phyloP scores from a whole-genome alignment of 2,797 vertebrate genomes.

The Aplochiton taeniatus region DNA sequence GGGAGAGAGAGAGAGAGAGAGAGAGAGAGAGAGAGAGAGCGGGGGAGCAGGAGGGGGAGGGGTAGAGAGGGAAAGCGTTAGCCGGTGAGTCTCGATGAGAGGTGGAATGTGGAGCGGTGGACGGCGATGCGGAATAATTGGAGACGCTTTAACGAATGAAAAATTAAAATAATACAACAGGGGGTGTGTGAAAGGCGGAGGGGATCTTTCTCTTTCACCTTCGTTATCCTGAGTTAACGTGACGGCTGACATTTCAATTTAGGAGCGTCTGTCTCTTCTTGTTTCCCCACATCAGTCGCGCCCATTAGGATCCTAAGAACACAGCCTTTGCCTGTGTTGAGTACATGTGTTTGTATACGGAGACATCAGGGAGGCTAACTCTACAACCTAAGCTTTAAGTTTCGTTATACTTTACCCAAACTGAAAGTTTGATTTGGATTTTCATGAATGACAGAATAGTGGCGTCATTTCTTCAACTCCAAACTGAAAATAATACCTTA shows the following conservation, averaged over 20 bases:
- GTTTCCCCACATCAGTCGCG: constrained; percentile 45
- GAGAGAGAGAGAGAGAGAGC: background rate
- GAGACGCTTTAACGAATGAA: constrained; percentile 56
- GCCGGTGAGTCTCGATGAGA: no score
- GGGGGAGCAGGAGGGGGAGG: background rate
- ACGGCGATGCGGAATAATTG: constrained; percentile 53
- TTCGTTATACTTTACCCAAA: no score
- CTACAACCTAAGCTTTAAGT: no score
- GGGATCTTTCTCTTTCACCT: constrained; percentile 11
- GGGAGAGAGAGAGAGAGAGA: background rate
- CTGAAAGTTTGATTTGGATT: no score
- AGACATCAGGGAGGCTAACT: no score
- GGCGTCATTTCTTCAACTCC: no score
- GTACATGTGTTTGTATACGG: constrained; percentile 4
- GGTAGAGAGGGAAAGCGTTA: background rate
- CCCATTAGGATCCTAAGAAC: constrained; percentile 27
- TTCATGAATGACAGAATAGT: no score
- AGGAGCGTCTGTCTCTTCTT: constrained; percentile 47
- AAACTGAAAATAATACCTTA: no score
- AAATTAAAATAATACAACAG: constrained; percentile 51
- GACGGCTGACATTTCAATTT: constrained; percentile 69
- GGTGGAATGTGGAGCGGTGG: constrained; percentile 16
- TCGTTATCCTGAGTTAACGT: constrained; percentile 49
- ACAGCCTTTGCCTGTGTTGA: background rate
- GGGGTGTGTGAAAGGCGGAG: constrained; percentile 30